Conservation (phyloP, 2,888 invertebrate species). For the Euproctis similis region DNA sequence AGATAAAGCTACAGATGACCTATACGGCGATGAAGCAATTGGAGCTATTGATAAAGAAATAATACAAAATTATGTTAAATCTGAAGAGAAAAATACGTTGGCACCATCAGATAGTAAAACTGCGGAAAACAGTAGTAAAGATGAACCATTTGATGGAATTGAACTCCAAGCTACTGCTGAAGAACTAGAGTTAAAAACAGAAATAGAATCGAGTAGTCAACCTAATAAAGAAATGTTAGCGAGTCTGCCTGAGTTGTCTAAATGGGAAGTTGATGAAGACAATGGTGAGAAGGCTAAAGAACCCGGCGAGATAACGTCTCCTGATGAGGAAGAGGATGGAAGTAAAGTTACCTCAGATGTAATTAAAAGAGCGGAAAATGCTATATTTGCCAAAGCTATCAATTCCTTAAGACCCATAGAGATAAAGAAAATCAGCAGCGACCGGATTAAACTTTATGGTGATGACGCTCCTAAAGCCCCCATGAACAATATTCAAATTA, state of each 20-base stretch:
- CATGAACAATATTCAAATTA: constrained; percentile 72
- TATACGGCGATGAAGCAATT: constrained; percentile 72
- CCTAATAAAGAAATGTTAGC: constrained; percentile 78
- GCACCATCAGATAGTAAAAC: constrained; percentile 32
- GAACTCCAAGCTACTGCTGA: constrained; percentile 76
- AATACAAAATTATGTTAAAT: constrained; percentile 73
- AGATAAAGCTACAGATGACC: constrained; percentile 42
- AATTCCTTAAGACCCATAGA: constrained; percentile 86
- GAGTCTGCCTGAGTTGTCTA: constrained; percentile 86
- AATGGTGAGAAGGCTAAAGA: constrained; percentile 56
- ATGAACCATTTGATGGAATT: constrained; percentile 73
- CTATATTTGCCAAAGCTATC: constrained; percentile 91
- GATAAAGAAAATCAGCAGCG: constrained; percentile 83
- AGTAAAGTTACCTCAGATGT: constrained; percentile 90
- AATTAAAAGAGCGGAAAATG: constrained; percentile 92
- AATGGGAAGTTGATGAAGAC: constrained; percentile 89
- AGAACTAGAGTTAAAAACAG: constrained; percentile 72
- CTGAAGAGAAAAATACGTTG: constrained; percentile 34
- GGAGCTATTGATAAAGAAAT: constrained; percentile 76
- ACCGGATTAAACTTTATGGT: constrained; percentile 80
- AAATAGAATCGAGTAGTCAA: constrained; percentile 48
- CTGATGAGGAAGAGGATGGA: constrained; percentile 70
- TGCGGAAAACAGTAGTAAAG: constrained; percentile 55
- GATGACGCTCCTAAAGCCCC: constrained; percentile 60
- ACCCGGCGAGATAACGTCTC: constrained; percentile 65